Base-by-base conservation (phyloP, 92 coral and sea anemone species). In the Galaxea fascicularis region DNA sequence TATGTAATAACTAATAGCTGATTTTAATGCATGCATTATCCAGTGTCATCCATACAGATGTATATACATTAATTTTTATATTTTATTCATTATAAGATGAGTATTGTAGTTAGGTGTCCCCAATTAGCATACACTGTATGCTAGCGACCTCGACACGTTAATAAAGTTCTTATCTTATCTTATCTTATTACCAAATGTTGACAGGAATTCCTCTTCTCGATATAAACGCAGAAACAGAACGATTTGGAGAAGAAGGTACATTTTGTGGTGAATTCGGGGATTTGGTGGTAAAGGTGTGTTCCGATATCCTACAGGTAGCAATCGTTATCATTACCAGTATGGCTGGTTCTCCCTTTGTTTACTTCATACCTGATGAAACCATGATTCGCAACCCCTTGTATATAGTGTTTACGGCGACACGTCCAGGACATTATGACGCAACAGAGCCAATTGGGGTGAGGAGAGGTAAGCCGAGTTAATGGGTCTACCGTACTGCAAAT, bases 241-340 rank as follows among this genome's bases (percentile, higher is more conserved):
- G 71, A 49, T 88, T 88, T 28, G 25, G 85, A 21, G 87, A 82
- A 6, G 72, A 77, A 25, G 84, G 80, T 9, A 45, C 87, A 17
- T 88, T 82, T 53, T 76, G 24, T 22, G 87, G 91, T 8, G 88
- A 88, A 2, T 63, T 88, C 21, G 88, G 91, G 12, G 77, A 73
- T 41, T 75, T 88, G 12, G 65, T 82, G 4, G 68, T 77, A 0
- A 82, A 76, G 62, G 91, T 82, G 5, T 82, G 91, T 54, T 54
- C 91, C 5, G 84, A 88, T 35, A 14, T 88, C 5, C 71, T 88
- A 8, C 20, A 44, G 16, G 22, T 82, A 29, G 72, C 91, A n/a
- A 76, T 88, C 6, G 8, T 88, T 25, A 73, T 76, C 4, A 30
- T 88, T 15, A 75, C 83, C 52, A 80, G 74, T 25, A 46, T 65